A percentile compares a stretch with the other conserved stretches of the same genome.
Conservation (phyloP, 1,140 invertebrate species). For the Chelonus insularis region DNA sequence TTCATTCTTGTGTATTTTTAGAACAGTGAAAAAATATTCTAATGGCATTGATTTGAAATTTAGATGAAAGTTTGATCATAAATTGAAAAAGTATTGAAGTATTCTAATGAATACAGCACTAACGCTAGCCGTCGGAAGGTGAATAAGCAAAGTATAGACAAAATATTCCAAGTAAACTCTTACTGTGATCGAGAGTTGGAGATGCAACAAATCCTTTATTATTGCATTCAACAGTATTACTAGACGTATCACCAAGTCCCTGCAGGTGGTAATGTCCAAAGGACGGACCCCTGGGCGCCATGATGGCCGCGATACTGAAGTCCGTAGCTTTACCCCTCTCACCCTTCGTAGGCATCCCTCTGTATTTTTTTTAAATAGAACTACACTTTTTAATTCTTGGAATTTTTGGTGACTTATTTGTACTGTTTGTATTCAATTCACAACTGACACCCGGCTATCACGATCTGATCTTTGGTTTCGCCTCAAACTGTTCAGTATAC, state of each 20-base stretch:
- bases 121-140: constrained; percentile 16
- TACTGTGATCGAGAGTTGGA: constrained; percentile 51
- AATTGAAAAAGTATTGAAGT: too few relatives aligned
- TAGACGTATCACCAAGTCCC: constrained; percentile 45
- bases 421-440: background rate
- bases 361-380: constrained; percentile 20
- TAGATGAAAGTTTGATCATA: too few relatives aligned
- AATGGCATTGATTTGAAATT: too few relatives aligned
- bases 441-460: too few relatives aligned
- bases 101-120: too few relatives aligned
- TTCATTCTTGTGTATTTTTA: too few relatives aligned
- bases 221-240: constrained; percentile 51
- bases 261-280: constrained; percentile 59
- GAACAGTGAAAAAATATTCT: too few relatives aligned
- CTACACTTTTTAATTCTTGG: too few relatives aligned
- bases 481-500: too few relatives aligned
- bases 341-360: constrained; percentile 60
- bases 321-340: constrained; percentile 64
- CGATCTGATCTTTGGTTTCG: background rate
- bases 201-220: constrained; percentile 43
- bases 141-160: background rate
- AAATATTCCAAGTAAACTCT: constrained; percentile 37
- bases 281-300: constrained; percentile 63
- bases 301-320: constrained; percentile 69
- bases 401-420: too few relatives aligned